Evolutionary conservation across 2,797 vertebrate genomes (phyloP).

Genomic region (Limosa lapponica): DNA sequence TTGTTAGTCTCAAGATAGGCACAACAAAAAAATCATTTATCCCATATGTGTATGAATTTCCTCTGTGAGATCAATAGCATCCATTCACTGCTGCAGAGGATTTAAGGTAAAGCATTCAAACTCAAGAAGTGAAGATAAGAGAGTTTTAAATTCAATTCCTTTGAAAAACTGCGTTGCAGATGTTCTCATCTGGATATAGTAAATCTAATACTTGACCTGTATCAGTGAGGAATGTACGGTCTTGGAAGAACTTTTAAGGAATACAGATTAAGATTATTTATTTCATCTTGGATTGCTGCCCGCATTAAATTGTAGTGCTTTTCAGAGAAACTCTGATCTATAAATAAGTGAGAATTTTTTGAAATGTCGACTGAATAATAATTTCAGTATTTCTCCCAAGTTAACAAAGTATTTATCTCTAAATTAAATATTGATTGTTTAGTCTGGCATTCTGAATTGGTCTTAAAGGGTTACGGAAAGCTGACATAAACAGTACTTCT

Average conservation of each 20-base stretch:
- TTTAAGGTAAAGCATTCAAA: neutral
- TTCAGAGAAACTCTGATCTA: neutral
- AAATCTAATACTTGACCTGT: neutral
- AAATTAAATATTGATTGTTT: neutral
- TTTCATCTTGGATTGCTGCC: neutral
- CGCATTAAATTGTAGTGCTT: neutral
- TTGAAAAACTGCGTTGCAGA: neutral
- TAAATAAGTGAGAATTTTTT: neutral
- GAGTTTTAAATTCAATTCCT: neutral
- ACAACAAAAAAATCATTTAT: neutral
- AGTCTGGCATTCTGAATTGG: neutral
- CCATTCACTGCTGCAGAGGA: neutral
- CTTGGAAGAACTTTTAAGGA: neutral
- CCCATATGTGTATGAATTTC: neutral
- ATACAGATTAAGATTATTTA: neutral
- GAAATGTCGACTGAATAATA: neutral
- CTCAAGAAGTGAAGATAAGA: neutral
- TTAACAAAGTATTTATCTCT: neutral
- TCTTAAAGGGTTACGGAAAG: neutral
- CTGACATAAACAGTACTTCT: neutral
- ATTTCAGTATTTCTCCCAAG: neutral
- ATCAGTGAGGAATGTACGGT: neutral
- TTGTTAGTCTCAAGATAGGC: neutral
- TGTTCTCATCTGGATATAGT: neutral
- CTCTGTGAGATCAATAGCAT: neutral